These are phyloP conservation scores for Palythoa grandis DNA, from an alignment of 92 coral and sea anemone species.

Conservation along the genomic window DNA sequence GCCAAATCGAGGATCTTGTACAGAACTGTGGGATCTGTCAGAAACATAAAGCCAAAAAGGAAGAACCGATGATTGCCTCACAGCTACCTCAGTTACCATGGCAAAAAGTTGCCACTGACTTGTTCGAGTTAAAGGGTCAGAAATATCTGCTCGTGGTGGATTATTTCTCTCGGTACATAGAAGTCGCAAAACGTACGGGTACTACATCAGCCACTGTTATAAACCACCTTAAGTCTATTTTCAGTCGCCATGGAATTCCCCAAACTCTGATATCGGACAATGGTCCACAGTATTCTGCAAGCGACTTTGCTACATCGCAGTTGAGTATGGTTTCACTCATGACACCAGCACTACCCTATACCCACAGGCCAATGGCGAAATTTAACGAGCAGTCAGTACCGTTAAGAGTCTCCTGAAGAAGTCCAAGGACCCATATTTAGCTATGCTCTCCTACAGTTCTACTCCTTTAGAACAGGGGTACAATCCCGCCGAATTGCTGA, in stretches of 20 bases:
- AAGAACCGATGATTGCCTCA: constrained; percentile 5
- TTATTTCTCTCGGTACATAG: no score
- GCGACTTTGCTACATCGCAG: constrained; percentile 1
- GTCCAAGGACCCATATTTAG: constrained; percentile 2
- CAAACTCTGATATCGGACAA: no score
- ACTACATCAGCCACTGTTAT: neutral
- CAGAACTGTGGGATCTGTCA: constrained; percentile 22
- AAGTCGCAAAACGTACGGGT: constrained; percentile 17
- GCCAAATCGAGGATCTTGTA: no score
- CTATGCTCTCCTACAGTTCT: constrained; percentile 18
- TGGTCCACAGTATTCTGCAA: constrained; percentile 19
- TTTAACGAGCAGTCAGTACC: constrained; percentile 4
- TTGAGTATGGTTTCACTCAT: constrained; percentile 25
- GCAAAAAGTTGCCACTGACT: no score
- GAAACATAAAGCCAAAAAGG: constrained; percentile 9
- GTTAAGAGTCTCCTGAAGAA: constrained; percentile 19
- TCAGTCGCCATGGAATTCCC: no score
- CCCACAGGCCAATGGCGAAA: constrained; percentile 28
- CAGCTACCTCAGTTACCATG: constrained; percentile 1
- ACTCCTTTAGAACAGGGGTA: neutral
- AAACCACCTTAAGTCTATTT: constrained; percentile 21
- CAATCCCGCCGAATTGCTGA: no score
- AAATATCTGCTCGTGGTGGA: no score
- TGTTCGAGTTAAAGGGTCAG: no score
- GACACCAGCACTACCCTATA: constrained; percentile 15